Base-by-base conservation (phyloP, 2,888 invertebrate genomes). In the Hartigia nigra region DNA sequence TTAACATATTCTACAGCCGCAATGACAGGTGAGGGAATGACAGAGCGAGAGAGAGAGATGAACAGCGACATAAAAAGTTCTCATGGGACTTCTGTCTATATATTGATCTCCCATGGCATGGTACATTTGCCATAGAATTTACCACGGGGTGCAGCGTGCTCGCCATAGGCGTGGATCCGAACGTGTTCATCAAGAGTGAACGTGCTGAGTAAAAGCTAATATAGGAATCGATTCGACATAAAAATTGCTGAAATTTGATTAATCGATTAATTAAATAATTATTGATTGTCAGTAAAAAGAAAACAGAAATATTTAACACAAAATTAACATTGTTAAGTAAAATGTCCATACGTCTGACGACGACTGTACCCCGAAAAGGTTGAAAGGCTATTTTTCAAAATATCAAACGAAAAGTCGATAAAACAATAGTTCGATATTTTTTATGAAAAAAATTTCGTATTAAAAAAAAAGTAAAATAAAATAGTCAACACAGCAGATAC, bases 121-220 rank as follows among this genome's bases (percentile, higher is more conserved):
- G 80, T 81, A 84, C 84, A 84, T 85, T 87, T 85, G 79, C 83
- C 81, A 81, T 81, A 82, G 84, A 85, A 83, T 84, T 86, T 85
- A 79, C 80, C 84, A 83, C 79, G 77, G 81, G 82, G 78, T 82
- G 81, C 82, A 79, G 74, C 39, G 70, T 77, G 76, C 80, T 78
- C 78, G 81, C 81, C 79, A 74, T 79, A 76, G 81, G 84, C 85
- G 84, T 86, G 82, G 83, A 83, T 82, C 76, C 76, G 79, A 82
- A 75, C 39, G 75, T 55, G 23, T 55, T 55, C 55, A 14, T 55
- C 9, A 23, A 23, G 9, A 2, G 55, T 55, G 55, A 23, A 9
- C 23, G 2, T 55, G 23, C 23, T 2, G 9, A 55, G 23, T 2
- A 23, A 55, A 55, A 55, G 55, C 9, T 55, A 55, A 55, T 55